These are phyloP conservation scores for Rhyacophila brunnea DNA, from an alignment of 1,140 invertebrate genomes.

Conservation along the genomic window DNA sequence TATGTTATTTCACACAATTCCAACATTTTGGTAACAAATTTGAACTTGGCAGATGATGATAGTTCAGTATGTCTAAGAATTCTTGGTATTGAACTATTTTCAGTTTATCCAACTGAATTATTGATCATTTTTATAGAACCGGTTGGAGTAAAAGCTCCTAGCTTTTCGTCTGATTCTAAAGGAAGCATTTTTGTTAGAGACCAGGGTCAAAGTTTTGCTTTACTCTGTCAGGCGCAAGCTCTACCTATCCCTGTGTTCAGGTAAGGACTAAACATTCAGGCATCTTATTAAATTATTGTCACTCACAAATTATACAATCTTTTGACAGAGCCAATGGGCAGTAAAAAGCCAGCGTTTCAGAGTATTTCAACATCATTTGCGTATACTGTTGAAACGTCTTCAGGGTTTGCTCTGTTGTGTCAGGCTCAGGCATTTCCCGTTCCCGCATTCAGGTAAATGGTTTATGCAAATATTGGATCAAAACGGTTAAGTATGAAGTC, in stretches of 20 bases:
- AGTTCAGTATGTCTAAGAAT: background rate
- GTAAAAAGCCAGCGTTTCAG: constrained; percentile 61
- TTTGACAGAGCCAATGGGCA: constrained; percentile 51
- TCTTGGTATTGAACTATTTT: no score
- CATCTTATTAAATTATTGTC: constrained; percentile 6
- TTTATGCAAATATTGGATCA: background rate
- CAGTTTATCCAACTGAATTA: no score
- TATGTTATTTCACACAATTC: no score
- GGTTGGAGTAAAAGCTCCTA: constrained; percentile 65
- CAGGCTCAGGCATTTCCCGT: constrained; percentile 69
- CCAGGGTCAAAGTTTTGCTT: constrained; percentile 52
- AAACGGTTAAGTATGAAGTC: no score
- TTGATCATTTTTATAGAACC: constrained; percentile 59
- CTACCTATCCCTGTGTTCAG: constrained; percentile 63
- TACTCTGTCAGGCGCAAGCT: constrained; percentile 66
- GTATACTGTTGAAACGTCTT: constrained; percentile 53
- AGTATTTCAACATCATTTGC: constrained; percentile 61
- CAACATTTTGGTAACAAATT: no score
- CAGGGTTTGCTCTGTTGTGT: constrained; percentile 59
- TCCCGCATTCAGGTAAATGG: constrained; percentile 67
- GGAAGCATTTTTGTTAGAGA: constrained; percentile 60
- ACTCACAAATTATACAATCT: background rate
- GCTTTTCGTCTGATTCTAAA: constrained; percentile 66
- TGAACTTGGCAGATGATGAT: background rate
- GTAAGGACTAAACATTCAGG: constrained; percentile 41